Evolutionary conservation across 2,797 vertebrate genomes (phyloP).

Genomic region (Sebastiscus tertius): DNA sequence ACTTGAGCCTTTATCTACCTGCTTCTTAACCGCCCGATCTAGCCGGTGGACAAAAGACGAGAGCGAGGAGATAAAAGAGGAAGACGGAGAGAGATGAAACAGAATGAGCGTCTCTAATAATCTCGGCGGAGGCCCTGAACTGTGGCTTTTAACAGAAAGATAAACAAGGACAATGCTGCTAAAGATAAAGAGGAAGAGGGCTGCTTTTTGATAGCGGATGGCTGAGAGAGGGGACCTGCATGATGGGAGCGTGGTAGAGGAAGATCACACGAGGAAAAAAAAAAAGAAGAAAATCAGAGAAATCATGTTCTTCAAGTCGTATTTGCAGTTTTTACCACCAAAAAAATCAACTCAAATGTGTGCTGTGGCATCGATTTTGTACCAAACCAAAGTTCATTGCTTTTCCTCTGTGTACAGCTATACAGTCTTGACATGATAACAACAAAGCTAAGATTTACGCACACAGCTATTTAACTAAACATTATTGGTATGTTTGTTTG

Average conservation of each 20-base stretch:
- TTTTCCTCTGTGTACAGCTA: neutral
- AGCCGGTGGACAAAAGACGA: conserved; percentile 55
- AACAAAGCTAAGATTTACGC: neutral
- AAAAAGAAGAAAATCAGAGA: neutral
- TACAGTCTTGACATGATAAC: neutral
- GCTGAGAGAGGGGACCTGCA: neutral
- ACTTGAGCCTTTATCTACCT: conserved; percentile 65
- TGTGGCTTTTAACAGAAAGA: conserved; percentile 46
- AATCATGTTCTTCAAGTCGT: neutral
- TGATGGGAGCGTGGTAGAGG: neutral
- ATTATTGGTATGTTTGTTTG: neutral
- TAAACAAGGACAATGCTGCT: conserved; percentile 49
- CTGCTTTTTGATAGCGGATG: conserved; percentile 26
- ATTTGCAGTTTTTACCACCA: neutral
- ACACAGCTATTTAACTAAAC: neutral
- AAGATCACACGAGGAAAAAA: conserved; percentile 6
- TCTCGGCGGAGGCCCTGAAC: conserved; percentile 37
- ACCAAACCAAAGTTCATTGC: neutral
- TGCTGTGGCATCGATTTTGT: neutral
- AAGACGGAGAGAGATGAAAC: conserved; percentile 54
- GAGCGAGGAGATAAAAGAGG: conserved; percentile 52
- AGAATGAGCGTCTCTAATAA: conserved; percentile 61
- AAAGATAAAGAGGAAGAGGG: conserved; percentile 20
- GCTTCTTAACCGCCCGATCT: conserved; percentile 57
- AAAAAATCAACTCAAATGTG: neutral